These are phyloP conservation scores for Magallana nippona DNA, from an alignment of 2,888 invertebrate genomes.

Conservation along the genomic window DNA sequence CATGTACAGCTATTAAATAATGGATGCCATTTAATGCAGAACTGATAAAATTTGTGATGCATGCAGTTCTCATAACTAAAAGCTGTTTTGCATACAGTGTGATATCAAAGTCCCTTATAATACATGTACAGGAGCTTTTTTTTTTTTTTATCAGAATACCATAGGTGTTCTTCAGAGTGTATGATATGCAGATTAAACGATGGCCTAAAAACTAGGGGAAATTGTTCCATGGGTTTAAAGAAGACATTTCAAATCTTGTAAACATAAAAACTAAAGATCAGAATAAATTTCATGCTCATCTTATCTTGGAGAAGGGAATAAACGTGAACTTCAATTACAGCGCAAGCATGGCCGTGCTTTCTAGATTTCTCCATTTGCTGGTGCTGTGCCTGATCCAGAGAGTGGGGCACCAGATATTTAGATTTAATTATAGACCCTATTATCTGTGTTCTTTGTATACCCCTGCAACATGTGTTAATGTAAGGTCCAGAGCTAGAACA, in stretches of 20 bases:
- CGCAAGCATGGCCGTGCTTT: not conserved
- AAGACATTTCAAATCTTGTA: not conserved
- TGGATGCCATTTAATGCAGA: constrained; percentile 27
- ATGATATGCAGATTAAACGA: not conserved
- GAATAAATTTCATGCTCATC: not conserved
- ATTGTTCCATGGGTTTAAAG: not conserved
- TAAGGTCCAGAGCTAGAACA: not conserved
- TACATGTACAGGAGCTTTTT: not conserved
- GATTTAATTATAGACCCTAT: constrained; percentile 18
- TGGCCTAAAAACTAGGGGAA: not conserved
- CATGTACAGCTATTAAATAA: constrained; percentile 20
- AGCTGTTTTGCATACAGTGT: not conserved
- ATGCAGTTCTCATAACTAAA: not conserved
- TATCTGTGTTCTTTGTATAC: not conserved
- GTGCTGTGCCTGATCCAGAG: not conserved
- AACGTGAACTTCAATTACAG: constrained; percentile 1
- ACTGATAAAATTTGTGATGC: constrained; percentile 9
- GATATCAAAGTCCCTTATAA: not conserved
- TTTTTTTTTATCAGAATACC: not conserved
- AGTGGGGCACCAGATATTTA: not conserved
- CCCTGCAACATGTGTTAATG: not conserved
- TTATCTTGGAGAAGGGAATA: not conserved
- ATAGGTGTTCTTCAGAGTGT: not conserved
- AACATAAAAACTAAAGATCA: constrained; percentile 7
- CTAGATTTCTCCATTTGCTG: not conserved